Base-by-base conservation (phyloP, 2,888 invertebrate species). In the Tiliacea citrago region DNA sequence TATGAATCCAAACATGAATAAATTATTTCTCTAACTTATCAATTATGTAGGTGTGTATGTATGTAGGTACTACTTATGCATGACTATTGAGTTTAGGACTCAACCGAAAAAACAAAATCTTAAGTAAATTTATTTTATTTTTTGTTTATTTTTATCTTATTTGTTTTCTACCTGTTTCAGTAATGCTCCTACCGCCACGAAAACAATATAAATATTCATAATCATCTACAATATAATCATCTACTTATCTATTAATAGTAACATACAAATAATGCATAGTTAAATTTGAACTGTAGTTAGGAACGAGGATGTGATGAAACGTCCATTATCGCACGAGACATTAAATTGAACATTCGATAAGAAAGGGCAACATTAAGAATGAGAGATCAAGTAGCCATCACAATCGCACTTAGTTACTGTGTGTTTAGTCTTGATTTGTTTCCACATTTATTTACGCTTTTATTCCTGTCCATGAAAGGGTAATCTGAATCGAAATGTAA, bases 281-380 rank as follows among this genome's bases (percentile, higher is more conserved):
- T 74, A 71, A 68, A 45, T 71, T 75, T 71, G 71, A 76, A 79
- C 73, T 77, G 62, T 61, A 79, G 66, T 73, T 55, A 67, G 71
- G 53, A 84, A 84, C 71, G 70, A 81, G 85, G 85, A 87, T 88
- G 81, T 86, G 80, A 80, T 77, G 82, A 75, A 86, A 84, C 71
- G 83, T 84, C 78, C 74, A 78, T 88, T 92, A 92, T 91, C 92
- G 74, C 39, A 73, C 84, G 87, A 88, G 88, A 91, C 86, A 88
- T 86, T 81, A 85, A 86, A 88, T 86, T 84, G 90, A 91, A 93
- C 92, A 90, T 89, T 88, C 90, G 94, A 94, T 94, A 94, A 93
- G 89, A 93, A 92, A 93, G 94, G 94, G 93, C 93, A 94, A 75
- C 80, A 75, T 84, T 71, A 84, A 82, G 79, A 82, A 77, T 79